These are phyloP conservation scores for Prionace glauca DNA, from an alignment of 2,797 vertebrate species.

Conservation along the genomic window DNA sequence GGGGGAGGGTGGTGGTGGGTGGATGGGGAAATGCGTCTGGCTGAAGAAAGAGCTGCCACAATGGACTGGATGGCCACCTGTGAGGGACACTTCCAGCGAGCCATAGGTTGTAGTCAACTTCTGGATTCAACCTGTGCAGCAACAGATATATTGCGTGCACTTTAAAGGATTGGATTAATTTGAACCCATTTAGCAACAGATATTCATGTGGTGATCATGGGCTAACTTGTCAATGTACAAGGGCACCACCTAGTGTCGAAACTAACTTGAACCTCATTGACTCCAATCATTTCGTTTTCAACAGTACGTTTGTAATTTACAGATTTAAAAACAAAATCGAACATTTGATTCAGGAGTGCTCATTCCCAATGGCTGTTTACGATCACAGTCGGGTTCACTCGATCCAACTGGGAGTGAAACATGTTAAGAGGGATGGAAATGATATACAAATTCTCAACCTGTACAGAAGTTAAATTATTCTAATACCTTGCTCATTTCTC, in stretches of 20 bases:
- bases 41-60: slow-evolving; percentile 25
- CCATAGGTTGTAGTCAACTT: neutral
- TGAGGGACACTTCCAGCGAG: neutral
- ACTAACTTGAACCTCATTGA: neutral
- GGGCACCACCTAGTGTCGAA: slow-evolving; percentile 22
- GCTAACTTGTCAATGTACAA: neutral
- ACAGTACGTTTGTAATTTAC: neutral
- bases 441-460: neutral
- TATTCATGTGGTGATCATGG: too few relatives aligned
- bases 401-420: neutral
- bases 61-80: neutral
- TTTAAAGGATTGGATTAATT: neutral
- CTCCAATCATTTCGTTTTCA: neutral
- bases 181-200: neutral
- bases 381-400: neutral
- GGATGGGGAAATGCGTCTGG: neutral
- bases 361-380: neutral
- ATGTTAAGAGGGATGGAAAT: neutral
- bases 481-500: neutral
- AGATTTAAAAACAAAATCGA: neutral
- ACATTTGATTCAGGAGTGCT: neutral
- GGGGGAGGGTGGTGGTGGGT: too few relatives aligned
- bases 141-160: neutral
- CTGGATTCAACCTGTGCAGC: neutral
- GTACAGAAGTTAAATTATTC: neutral